phyloP scores from a whole-genome alignment of 2,888 invertebrate genomes.

The Physocephala rufipes region DNA sequence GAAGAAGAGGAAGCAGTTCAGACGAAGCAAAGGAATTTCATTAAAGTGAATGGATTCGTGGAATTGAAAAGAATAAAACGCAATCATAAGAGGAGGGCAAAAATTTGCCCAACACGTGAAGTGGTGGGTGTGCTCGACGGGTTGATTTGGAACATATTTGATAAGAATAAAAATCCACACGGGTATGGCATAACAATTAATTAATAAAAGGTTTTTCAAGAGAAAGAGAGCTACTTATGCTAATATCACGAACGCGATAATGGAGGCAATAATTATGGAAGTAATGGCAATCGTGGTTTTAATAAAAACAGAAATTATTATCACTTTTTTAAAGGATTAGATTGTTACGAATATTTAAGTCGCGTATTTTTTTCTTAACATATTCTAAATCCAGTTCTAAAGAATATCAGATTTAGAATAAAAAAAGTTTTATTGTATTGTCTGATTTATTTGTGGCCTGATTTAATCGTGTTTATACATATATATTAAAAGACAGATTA shows the following conservation, averaged over 20 bases:
- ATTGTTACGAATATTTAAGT: no score
- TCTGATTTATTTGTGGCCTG: background rate
- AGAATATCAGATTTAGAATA: no score
- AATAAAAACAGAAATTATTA: no score
- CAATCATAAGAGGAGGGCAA: no score
- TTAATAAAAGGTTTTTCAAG: background rate
- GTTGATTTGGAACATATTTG: conserved; percentile 29
- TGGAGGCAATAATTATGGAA: background rate
- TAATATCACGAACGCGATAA: background rate
- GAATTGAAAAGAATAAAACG: background rate
- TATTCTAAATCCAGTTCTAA: no score
- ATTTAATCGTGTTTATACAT: no score
- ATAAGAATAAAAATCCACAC: conserved; percentile 21
- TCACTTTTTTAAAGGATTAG: no score
- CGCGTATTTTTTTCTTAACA: no score
- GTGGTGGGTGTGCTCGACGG: conserved; percentile 12
- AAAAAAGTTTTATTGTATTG: background rate
- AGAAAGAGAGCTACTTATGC: no score
- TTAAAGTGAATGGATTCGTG: conserved; percentile 22
- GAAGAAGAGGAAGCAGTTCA: no score
- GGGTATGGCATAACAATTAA: conserved; percentile 24
- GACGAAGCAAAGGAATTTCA: conserved; percentile 3
- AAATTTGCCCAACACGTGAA: no score
- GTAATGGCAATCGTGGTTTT: background rate
- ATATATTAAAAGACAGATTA: background rate